Percentiles rank a stretch among this genome's conserved stretches.
Conservation (phyloP, 2,888 invertebrate genomes). For the Heliothis peltigera region DNA sequence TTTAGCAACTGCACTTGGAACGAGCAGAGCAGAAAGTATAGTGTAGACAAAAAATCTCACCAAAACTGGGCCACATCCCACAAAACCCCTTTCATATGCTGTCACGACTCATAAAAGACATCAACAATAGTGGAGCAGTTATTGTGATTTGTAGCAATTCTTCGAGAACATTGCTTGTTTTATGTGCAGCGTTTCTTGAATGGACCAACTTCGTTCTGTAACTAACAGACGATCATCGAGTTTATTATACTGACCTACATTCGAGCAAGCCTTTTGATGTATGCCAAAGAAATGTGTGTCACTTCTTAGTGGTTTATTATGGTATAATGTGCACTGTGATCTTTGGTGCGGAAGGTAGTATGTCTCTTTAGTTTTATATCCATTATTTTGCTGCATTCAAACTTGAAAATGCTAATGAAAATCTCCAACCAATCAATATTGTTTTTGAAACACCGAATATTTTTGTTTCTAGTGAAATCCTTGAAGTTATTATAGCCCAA, state of each 20-base stretch:
- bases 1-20: too few species aligned
- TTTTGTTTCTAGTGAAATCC: not conserved
- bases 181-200: conserved; percentile 46
- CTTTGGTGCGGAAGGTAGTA: not conserved
- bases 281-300: conserved; percentile 37
- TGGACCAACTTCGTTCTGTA: conserved; percentile 35
- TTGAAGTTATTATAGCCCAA: not conserved
- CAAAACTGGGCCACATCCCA: conserved; percentile 22
- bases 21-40: not conserved
- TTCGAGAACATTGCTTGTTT: conserved; percentile 55
- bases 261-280: conserved; percentile 34
- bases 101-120: conserved; percentile 44
- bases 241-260: conserved; percentile 44
- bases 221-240: conserved; percentile 24
- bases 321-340: not conserved
- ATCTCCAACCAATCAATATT: too few species aligned
- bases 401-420: too few species aligned
- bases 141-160: conserved; percentile 58
- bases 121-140: conserved; percentile 49
- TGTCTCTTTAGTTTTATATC: not conserved
- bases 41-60: not conserved
- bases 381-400: too few species aligned
- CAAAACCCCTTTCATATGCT: conserved; percentile 39
- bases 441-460: too few species aligned
- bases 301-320: conserved; percentile 23